Base-by-base conservation (phyloP, 2,797 vertebrate species). In the Distichodus sexfasciatus region DNA sequence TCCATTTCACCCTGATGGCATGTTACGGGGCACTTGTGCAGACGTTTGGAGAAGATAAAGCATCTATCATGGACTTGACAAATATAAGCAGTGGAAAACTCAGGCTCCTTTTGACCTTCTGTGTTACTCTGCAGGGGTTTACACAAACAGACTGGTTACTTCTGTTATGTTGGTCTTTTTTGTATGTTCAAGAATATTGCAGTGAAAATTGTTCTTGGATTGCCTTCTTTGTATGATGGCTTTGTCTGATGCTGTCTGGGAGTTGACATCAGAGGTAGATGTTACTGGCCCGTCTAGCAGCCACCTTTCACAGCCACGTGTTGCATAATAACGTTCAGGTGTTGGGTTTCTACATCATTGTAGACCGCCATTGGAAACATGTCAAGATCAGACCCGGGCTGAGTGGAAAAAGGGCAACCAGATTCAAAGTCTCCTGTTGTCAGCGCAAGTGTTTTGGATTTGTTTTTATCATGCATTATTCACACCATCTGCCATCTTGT, bases 71-170 rank as follows among this genome's bases (percentile, higher is more conserved):
- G 19, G 44, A 11, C 8, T 59, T 15, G 66, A 70, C 38, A 63
- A 66, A 63, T 58, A 59, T 62, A 76, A 51, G 51, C 53, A 58
- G 47, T 54, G 64, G 60, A 64, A 72, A 54, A 46, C 38, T 21
- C n/a, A 57, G 64, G 63, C 43, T n/a, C n/a, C 17, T 57, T 69
- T 48, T 2, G 6, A 50, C 38, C 23, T 29, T 47, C 44, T 44
- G 28, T 58, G 46, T 54, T 31, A 29, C 6, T 19, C 66, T 1
- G 12, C 40, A 57, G 29, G 36, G 69, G 53, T 48, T 58, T 70
- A 41, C 41, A 15, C 6, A 21, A 8, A 50, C 58, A 41, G 59
- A 64, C 51, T 64, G 48, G 60, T 69, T 72, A 60, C 69, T 51
- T 51, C 17, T n/a, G n/a, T n/a, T n/a, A n/a, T n/a, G n/a, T n/a